phyloP scores from a whole-genome alignment of 2,888 invertebrate species.

The Amblyjoppa fuscipennis region DNA sequence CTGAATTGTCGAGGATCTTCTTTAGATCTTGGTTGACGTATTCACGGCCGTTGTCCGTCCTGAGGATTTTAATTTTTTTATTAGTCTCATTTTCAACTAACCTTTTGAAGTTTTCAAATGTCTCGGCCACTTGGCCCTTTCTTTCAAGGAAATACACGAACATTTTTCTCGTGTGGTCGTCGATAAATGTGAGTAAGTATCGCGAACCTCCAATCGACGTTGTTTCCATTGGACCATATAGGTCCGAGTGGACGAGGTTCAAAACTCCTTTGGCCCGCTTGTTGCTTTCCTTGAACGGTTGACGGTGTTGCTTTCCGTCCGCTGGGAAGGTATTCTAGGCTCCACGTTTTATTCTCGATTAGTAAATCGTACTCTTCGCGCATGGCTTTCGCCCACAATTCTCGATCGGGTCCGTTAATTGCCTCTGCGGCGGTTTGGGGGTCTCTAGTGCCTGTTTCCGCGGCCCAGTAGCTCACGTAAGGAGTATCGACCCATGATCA shows the following conservation, averaged over 20 bases:
- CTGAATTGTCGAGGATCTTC: not conserved
- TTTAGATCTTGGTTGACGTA: slow-evolving; percentile 9
- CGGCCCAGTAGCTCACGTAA: slow-evolving; percentile 34
- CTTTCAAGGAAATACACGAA: slow-evolving; percentile 21
- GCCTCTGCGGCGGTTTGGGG: slow-evolving; percentile 31
- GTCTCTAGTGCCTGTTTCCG: not conserved
- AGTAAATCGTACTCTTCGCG: slow-evolving; percentile 60
- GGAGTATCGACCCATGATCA: slow-evolving; percentile 75
- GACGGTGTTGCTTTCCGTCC: slow-evolving; percentile 3
- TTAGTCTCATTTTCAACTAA: slow-evolving; percentile 28
- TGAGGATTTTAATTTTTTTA: slow-evolving; percentile 2
- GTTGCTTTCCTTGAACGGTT: not conserved
- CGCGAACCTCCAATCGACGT: slow-evolving; percentile 13
- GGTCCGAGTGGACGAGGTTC: slow-evolving; percentile 23
- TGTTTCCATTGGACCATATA: slow-evolving; percentile 32
- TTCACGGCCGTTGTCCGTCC: slow-evolving; percentile 26
- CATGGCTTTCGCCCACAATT: slow-evolving; percentile 66
- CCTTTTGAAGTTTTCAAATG: not conserved
- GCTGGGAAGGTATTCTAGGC: no score
- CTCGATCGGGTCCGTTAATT: slow-evolving; percentile 8
- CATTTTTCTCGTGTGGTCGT: slow-evolving; percentile 11
- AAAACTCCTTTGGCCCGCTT: not conserved
- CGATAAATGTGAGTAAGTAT: slow-evolving; percentile 19
- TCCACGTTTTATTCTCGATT: slow-evolving; percentile 65
- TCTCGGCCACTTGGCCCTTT: slow-evolving; percentile 11